phyloP scores from a whole-genome alignment of 2,113 vertebrate genomes.

The Lagopus muta region DNA sequence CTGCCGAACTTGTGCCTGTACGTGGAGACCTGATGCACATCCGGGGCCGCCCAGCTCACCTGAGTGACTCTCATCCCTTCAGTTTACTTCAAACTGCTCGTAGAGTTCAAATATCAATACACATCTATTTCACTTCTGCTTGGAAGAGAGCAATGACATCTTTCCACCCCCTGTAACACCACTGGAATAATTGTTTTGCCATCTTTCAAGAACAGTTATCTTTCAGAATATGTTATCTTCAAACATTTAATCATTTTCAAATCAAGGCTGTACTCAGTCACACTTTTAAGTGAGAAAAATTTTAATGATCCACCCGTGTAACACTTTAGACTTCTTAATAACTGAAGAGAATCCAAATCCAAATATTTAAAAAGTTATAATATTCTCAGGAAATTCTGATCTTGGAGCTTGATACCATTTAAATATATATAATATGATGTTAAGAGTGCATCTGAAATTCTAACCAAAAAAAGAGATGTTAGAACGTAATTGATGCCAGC shows the following conservation, averaged over 20 bases:
- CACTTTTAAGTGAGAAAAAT: neutral
- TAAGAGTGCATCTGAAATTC: neutral
- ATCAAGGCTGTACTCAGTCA: neutral
- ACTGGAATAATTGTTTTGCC: neutral
- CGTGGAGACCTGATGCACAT: accelerated
- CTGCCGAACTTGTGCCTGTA: neutral
- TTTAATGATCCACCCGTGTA: neutral
- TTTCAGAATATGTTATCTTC: neutral
- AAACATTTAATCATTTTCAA: neutral
- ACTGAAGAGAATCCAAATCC: neutral
- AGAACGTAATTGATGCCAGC: neutral
- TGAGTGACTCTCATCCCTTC: neutral
- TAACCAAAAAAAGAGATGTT: neutral
- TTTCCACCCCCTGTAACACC: neutral
- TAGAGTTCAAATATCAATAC: neutral
- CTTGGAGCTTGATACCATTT: neutral
- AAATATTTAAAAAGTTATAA: neutral
- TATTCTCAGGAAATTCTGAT: neutral
- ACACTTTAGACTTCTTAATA: neutral
- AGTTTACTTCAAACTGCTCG: neutral
- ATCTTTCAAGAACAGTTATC: neutral
- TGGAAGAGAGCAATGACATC: neutral
- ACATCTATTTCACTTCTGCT: neutral
- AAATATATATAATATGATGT: no score
- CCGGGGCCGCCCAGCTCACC: neutral